phyloP scores from a whole-genome alignment of 2,113 vertebrate species.

The Oenanthe melanoleuca region DNA sequence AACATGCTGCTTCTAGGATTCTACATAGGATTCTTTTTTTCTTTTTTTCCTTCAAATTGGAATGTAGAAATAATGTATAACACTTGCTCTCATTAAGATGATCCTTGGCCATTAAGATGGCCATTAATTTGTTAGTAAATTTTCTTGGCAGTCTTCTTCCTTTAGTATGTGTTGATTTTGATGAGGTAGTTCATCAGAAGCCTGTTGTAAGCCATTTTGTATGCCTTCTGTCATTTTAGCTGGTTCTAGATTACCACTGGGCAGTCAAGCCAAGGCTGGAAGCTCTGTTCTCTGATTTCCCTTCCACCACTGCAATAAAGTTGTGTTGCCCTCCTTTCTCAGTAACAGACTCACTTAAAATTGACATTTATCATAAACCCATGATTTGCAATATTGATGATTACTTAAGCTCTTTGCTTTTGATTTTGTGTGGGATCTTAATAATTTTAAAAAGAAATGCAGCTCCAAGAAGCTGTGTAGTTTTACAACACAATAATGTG shows the following conservation, averaged over 20 bases:
- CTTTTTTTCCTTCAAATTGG: not conserved
- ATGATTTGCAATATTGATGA: not conserved
- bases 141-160: not conserved
- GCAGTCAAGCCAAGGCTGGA: not conserved
- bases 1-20: not conserved
- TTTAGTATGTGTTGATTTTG: not conserved
- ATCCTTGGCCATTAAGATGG: no score
- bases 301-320: not conserved
- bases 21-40: no score
- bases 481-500: not conserved
- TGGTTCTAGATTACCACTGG: not conserved
- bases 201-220: not conserved
- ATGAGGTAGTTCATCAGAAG: not conserved
- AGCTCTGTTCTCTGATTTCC: not conserved
- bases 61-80: not conserved
- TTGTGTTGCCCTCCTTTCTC: not conserved
- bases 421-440: not conserved
- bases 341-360: not conserved
- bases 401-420: not conserved
- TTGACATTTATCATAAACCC: not conserved
- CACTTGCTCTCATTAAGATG: not conserved
- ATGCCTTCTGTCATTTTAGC: not conserved
- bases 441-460: not conserved
- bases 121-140: slow-evolving; percentile 25
- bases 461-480: not conserved